Conservation (phyloP, 2,888 invertebrate genomes). For the Melinopterus prodromus region DNA sequence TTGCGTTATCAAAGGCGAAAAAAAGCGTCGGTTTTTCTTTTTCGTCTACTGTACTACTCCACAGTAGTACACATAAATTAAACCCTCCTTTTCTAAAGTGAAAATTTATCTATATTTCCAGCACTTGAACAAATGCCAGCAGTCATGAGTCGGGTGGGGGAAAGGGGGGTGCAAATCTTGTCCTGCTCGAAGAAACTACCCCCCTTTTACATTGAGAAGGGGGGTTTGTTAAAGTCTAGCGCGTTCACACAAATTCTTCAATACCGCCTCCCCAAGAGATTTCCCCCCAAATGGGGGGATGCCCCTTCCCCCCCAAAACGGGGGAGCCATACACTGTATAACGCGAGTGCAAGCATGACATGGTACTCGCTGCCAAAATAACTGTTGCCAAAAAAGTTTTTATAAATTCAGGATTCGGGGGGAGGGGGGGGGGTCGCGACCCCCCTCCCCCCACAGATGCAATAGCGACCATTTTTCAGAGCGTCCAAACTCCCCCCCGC, state of each 20-base stretch:
- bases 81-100: not conserved
- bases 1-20: too few relatives aligned
- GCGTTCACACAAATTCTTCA: not conserved
- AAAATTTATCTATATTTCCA: constrained; percentile 4
- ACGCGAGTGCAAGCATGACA: not conserved
- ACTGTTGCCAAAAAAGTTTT: not conserved
- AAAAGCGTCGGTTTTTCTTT: too few relatives aligned
- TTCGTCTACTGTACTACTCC: too few relatives aligned
- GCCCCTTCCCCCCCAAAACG: not conserved
- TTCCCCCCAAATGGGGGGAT: not conserved
- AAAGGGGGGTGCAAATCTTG: not conserved
- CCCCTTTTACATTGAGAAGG: not conserved
- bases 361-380: not conserved
- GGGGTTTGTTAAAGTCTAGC: not conserved
- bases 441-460: not conserved
- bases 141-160: not conserved
- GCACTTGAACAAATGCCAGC: not conserved
- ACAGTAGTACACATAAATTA: not conserved
- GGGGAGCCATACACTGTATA: not conserved
- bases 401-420: not conserved
- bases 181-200: not conserved
- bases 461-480: constrained; percentile 4
- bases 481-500: not conserved
- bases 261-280: not conserved
- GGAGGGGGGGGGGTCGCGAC: not conserved